Base-by-base conservation (phyloP, 2,888 invertebrate genomes). In the Drosophila emarginata region DNA sequence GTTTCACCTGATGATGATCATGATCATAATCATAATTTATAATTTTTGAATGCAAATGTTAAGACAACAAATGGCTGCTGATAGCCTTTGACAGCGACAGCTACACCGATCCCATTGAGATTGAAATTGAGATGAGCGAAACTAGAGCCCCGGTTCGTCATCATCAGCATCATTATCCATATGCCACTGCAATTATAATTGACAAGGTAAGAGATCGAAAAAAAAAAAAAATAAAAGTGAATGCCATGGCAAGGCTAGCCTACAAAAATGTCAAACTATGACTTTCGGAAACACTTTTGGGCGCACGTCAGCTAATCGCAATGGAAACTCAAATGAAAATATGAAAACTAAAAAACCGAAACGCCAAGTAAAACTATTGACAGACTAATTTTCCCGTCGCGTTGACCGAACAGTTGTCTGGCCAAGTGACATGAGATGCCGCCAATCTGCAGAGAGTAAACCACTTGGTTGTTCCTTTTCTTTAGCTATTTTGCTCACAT, bases 141-240 rank as follows among this genome's bases (percentile, higher is more conserved):
- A 52, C 64, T 40, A 28, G 45, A 21, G 36, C 36, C n/a, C 7
- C 28, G 15, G 2, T 32, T 32, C n/a, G 39, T 12, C 18, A 45
- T 15, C 14, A 36, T 63, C 67, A 32, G 32, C 32, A 54, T 67
- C 21, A 45, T 81, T 74, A 78, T 63, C 72, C 77, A 81, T 72
- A 78, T 83, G 85, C 67, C 81, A 70, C 66, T 70, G 73, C 71
- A 70, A 69, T 70, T 74, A 69, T 79, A 72, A 65, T 56, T 68
- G 53, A 71, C 66, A 67, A 45, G 45, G 45, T 45, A 45, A 45
- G 40, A 45, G 9, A 32, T 32, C 28, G 28, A 45, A 21, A 14
- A 39, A 14, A 39, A 5, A 39, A 0, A n/a, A 14, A 39, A 39
- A 39, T 3, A 45, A 45, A 87, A 87, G 83, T 85, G 86, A 83